Conservation (phyloP, 2,888 invertebrate genomes). For the Trachelus troglodyta region DNA sequence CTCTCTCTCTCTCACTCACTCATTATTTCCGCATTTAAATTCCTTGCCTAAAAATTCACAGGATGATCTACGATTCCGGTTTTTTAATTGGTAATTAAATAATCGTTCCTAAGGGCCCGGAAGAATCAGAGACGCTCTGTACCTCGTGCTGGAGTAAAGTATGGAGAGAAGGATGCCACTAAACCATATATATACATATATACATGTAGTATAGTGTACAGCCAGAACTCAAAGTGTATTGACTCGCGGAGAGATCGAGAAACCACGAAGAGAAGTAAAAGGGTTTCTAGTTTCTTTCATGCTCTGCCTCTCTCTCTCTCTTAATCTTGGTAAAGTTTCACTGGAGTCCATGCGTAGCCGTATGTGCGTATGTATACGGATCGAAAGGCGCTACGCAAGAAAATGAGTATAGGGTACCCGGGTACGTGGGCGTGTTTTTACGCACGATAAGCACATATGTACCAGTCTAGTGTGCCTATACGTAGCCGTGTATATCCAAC, state of each 20-base stretch:
- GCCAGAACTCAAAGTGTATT: neutral
- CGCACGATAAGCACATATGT: neutral
- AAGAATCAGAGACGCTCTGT: neutral
- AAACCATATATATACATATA: neutral
- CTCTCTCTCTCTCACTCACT: neutral
- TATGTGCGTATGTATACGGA: neutral
- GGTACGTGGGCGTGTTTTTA: neutral
- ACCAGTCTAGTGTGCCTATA: neutral
- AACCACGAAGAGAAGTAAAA: neutral
- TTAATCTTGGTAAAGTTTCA: neutral
- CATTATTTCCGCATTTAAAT: neutral
- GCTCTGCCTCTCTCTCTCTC: neutral
- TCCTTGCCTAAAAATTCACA: neutral
- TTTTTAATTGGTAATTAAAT: neutral
- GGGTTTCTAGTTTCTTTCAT: neutral
- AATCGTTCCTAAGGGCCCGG: neutral
- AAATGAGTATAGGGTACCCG: neutral
- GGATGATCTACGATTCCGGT: neutral
- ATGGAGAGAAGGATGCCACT: neutral
- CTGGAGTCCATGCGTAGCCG: neutral
- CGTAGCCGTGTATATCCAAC: neutral
- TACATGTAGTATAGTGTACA: neutral
- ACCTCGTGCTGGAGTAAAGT: neutral
- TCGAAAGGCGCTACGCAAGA: neutral
- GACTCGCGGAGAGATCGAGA: conserved; percentile 4